Evolutionary conservation across 2,888 invertebrate genomes (phyloP).

Genomic region (Dynastes hyllus): DNA sequence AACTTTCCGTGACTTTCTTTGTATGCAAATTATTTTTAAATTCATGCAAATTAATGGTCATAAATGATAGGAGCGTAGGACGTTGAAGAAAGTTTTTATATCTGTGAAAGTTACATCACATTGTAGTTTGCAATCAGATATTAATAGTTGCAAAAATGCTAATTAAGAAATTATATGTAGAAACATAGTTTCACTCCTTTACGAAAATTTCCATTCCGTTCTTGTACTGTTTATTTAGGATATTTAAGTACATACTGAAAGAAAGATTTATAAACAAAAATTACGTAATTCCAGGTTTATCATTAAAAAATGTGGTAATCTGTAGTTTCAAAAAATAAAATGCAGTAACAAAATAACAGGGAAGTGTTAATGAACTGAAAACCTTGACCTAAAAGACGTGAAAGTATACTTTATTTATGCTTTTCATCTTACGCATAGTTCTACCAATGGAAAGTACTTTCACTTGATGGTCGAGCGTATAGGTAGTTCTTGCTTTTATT

Average conservation of each 20-base stretch:
- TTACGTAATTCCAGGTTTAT: background rate
- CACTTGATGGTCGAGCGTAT: constrained; percentile 39
- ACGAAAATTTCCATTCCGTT: no score
- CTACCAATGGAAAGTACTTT: constrained; percentile 48
- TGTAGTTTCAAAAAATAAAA: background rate
- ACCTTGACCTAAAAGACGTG: constrained; percentile 50
- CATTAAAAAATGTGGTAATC: background rate
- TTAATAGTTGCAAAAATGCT: no score
- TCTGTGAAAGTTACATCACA: constrained; percentile 33
- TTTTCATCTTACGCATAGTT: constrained; percentile 38
- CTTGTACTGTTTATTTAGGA: no score
- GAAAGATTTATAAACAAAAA: no score
- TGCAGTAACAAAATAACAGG: constrained; percentile 13
- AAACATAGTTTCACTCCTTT: no score
- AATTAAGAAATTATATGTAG: no score
- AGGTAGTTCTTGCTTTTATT: constrained; percentile 26
- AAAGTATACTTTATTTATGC: constrained; percentile 46
- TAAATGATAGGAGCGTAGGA: constrained; percentile 22
- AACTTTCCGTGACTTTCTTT: constrained; percentile 51
- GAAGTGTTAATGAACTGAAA: constrained; percentile 51
- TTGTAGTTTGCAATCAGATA: constrained; percentile 8
- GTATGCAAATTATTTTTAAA: constrained; percentile 44
- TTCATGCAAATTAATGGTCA: background rate
- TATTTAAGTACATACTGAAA: no score
- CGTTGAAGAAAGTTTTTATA: constrained; percentile 15